Evolutionary conservation across 2,113 vertebrate species (phyloP), one percentile per base, ranked within the genome.

Genomic region (Piprites chloris): DNA sequence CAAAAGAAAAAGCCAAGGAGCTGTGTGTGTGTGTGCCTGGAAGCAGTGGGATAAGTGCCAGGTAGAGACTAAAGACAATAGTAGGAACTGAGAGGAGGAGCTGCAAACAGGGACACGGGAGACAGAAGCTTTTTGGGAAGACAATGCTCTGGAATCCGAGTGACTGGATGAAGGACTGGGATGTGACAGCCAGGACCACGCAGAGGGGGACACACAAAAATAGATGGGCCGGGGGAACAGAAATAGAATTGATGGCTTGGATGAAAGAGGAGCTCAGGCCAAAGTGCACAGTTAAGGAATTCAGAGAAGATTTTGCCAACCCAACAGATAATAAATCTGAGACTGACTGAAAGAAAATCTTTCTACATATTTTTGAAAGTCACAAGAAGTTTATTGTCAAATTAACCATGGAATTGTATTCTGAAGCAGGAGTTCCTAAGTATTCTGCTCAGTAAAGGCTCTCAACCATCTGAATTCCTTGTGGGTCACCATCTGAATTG

Each of bases 231-330:
- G 75, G 66, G 17, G 66, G 37, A 93, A 87, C 74, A 91, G 78
- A 95, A 94, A 90, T 72, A 93, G 78, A 83, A 75, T n/a, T 37
- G 62, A 41, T 65, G 49, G 62, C 32, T 94, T 69, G 85, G 53
- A 72, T 83, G 85, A 72, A 89, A 93, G 53, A 79, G 26, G 41
- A 87, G 79, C 49, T 76, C 58, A 30, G 41, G 80, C 73, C 72
- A 74, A 81, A 89, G 55, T 26, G 66, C 15, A 52, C 32, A 80
- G 87, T 37, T 63, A 59, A 75, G 44, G 80, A 89, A 94, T 91
- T 82, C 26, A 42, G 9, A 23, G 52, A 63, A 52, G 50, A 63
- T 77, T 90, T 67, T 95, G 72, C 86, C 90, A 89, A 75, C 83
- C 65, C 79, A 56, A 63, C 0, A 2, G 50, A 37, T 92, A 88